phyloP scores from a whole-genome alignment of 2,113 vertebrate species.

The Seriola dumerili region DNA sequence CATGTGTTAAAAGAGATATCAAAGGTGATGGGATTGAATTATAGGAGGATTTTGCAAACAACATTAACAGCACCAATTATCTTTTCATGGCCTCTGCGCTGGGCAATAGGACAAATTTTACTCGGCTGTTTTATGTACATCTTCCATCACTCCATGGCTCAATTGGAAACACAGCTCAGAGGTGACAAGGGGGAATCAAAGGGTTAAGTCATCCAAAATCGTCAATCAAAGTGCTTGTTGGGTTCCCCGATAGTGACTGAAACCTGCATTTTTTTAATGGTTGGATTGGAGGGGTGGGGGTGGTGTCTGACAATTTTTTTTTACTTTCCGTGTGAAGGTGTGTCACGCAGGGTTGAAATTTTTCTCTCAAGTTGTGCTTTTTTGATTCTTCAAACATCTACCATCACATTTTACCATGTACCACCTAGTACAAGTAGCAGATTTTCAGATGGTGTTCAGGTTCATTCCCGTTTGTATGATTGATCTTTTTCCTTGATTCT shows the following conservation, averaged over 20 bases:
- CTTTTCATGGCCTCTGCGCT: slow-evolving; percentile 58
- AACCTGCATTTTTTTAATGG: neutral
- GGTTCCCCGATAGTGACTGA: neutral
- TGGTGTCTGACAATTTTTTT: neutral
- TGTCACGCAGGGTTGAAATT: neutral
- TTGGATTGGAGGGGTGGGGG: neutral
- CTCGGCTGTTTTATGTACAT: slow-evolving; percentile 40
- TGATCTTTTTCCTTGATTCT: neutral
- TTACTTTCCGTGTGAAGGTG: neutral
- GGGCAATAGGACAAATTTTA: slow-evolving; percentile 45
- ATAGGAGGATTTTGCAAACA: slow-evolving; percentile 67
- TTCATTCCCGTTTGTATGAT: neutral
- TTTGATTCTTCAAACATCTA: neutral
- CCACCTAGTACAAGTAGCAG: neutral
- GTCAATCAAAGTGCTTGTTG: neutral
- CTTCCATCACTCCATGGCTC: slow-evolving; percentile 38
- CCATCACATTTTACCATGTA: neutral
- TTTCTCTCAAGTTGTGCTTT: neutral
- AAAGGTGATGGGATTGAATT: slow-evolving; percentile 74
- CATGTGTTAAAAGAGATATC: slow-evolving; percentile 74
- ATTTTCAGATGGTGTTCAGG: neutral
- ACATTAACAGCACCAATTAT: slow-evolving; percentile 68
- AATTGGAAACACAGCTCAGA: slow-evolving; percentile 12
- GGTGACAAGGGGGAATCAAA: slow-evolving; percentile 4
- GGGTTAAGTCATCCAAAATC: neutral